Base-by-base conservation (phyloP, 1,140 invertebrate genomes). In the Pseudobourletiella spinata region DNA sequence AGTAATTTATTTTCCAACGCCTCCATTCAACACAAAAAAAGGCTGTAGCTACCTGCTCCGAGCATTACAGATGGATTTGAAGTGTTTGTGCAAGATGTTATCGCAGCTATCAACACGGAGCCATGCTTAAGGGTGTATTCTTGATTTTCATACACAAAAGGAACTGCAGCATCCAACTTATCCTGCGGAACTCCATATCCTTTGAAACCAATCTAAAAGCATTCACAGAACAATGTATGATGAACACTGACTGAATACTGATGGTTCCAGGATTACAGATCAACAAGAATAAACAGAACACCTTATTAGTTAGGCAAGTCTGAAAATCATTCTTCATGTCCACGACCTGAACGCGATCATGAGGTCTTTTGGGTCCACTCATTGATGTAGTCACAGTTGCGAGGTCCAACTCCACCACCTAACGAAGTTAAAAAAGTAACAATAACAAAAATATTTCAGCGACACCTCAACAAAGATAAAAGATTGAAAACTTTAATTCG, bases 41-140 rank as follows among this genome's bases (percentile, higher is more conserved):
- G 6, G 18, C 46, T 59, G 58, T 57, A 65, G 71, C 73, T 76
- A 86, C 86, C 86, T 75, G 90, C 92, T 30, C 91, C 94, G 20
- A 98, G 79, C 94, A 98, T 98, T 3, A 98, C 94, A 66, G 89
- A 93, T 0, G 96, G 95, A 76, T 99, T 99, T 63, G 88, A 92
- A 1, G 95, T 98, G 74, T 99, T 99, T 16, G 95, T 99, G 77
- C 95, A 98, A 44, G 88, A 92, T 1, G 95, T 99, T 66, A 99
- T 98, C 22, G 95, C 94, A 0, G 94, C 92, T 69, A 98, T 97
- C 18, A 99, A 88, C 11, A 98, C 93, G 1, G 90, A 93, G 4
- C 95, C 95, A 76, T 98, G 95, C 1, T 74, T 81, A 22, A 98
- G 78, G n/a, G 76, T 81, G 73, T 95, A 95, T 68, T 91, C 84